Evolutionary conservation across 2,888 invertebrate species (phyloP).

Genomic region (Heteromyza rotundicornis): DNA sequence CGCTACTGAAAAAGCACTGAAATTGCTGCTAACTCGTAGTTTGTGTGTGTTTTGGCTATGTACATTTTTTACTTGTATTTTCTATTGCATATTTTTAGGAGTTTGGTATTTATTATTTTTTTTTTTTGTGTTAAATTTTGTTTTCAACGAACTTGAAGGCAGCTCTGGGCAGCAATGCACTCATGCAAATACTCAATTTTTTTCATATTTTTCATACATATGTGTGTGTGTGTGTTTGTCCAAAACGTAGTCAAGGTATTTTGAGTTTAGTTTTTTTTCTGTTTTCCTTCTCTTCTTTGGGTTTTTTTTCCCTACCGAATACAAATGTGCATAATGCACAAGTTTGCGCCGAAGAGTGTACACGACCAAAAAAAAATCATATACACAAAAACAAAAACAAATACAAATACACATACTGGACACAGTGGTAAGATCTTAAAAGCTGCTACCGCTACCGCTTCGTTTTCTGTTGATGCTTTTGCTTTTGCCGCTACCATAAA

Average conservation of each 20-base stretch:
- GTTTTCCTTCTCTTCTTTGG: neutral
- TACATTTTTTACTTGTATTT: neutral
- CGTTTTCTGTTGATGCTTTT: too few species aligned
- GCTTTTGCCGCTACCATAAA: too few species aligned
- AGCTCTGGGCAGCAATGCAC: constrained; percentile 2
- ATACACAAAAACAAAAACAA: too few species aligned
- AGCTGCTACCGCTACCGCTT: neutral
- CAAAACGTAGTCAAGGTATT: too few species aligned
- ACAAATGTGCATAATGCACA: neutral
- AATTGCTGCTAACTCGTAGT: neutral
- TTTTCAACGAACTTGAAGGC: too few species aligned
- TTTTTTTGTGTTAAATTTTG: neutral
- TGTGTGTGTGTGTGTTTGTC: too few species aligned
- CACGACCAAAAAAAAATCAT: neutral
- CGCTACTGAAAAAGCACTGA: neutral
- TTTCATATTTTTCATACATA: too few species aligned
- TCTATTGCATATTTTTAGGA: neutral
- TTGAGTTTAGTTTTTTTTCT: neutral
- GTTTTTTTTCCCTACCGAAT: neutral
- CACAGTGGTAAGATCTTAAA: neutral
- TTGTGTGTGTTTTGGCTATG: too few species aligned
- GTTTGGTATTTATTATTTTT: neutral
- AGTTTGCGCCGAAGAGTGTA: neutral
- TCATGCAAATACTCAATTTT: constrained; percentile 12
- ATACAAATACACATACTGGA: neutral